Evolutionary conservation across 2,888 invertebrate species (phyloP), one percentile per base, ranked within the genome.

Genomic region (Leucophora obtusa): DNA sequence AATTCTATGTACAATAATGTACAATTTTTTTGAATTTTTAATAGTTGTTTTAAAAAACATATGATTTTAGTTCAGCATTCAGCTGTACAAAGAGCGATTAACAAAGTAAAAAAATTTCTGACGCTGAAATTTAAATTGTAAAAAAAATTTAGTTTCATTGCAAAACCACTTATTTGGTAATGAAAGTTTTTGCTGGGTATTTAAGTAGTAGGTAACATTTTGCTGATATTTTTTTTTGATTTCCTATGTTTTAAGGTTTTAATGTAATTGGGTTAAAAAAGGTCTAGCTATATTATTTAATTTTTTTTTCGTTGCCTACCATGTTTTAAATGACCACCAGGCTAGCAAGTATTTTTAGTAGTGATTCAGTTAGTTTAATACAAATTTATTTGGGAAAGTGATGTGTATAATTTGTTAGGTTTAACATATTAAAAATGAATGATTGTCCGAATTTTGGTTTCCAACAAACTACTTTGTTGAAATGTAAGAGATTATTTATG

Each of bases 401-500:
- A 54, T 66, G 54, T 47, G 15, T 66, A 33, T 54, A 69, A 70
- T 74, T 79, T 79, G 24, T 79, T 53, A 63, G 53, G 63, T 60
- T 70, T 74, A 60, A 38, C 21, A 60, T 60, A 70, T 74, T 70
- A 74, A 74, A 73, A 66, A 60, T 74, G 60, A 79, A 70, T 74
- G 53, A 79, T 79, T 79, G 53, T 70, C 62, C 38, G 14, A 14
- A 38, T 38, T 38, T 38, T 11, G 2, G 3, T 59, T 59, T 59
- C 35, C n/a, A 28, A 2, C 1, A 24, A 4, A 15, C 56, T 14
- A 14, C 7, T 28, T 28, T 43, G 38, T 43, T 60, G 59, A 60
- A 60, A 43, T 60, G 60, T 24, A 14, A 38, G 38, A 11, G 8
- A 4, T 38, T 38, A 1, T n/a, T 38, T 10, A 11, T 38, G 4